Base-by-base conservation (phyloP, 2,888 invertebrate species). In the Erpobdella octoculata region DNA sequence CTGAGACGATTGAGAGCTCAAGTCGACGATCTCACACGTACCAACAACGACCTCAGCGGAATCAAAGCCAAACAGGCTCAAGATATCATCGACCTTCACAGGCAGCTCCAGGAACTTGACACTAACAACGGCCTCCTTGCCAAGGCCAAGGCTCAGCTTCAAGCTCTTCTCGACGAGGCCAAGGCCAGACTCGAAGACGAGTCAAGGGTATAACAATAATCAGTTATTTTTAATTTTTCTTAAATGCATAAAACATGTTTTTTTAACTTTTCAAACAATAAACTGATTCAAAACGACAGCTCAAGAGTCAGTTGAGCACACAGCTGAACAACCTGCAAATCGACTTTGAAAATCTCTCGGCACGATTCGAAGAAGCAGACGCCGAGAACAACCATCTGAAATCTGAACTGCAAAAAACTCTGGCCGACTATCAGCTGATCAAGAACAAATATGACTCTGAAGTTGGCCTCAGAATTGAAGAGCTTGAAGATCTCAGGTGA, bases 381-480 rank as follows among this genome's bases (percentile, higher is more conserved):
- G 96, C 97, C 85, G 92, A 93, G 75, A 91, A 95, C 81, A 87
- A 95, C 85, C 95, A 94, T 86, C 88, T 97, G 82, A 96, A 98
- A 86, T 90, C 94, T 82, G 95, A 96, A 86, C 87, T 96, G 41
- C 36, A n/a, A 82, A 94, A 97, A 85, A 91, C 93, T 75, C 95
- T 97, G 85, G 92, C 93, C 75, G 91, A 96, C 81, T 87, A 95
- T 85, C 67, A 67, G 46, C 48, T 67, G 12, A 18, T 67, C 82
- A 96, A 98, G 86, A 89, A 89, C 83, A 97, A 94, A 86, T 98
- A 89, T 85, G 96, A 95, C 85, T 89, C 93, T 78, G 98, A 98
- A 85, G 89, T 92, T 77, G 86, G 89, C 76, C 91, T 93, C 78
- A 92, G 94, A 82, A 89, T 89, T 78, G 97, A 98, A 85, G 98